Evolutionary conservation across 2,113 vertebrate species (phyloP).

Genomic region (Eublepharis macularius): DNA sequence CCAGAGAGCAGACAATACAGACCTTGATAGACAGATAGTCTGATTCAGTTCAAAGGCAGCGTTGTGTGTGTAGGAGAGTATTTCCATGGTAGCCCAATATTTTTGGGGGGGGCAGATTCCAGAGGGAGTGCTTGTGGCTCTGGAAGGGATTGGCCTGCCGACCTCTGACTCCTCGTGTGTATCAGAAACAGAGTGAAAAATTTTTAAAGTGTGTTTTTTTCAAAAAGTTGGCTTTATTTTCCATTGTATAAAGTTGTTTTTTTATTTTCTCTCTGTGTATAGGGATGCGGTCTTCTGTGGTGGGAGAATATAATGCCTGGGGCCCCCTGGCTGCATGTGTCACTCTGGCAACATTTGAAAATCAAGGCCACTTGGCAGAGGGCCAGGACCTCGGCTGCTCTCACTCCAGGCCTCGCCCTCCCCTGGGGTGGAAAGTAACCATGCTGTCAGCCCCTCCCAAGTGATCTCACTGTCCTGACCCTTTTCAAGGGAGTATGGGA

Average conservation of each 20-base stretch:
- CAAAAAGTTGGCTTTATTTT: neutral
- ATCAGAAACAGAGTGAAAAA: neutral
- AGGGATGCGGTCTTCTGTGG: neutral
- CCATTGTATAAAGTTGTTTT: neutral
- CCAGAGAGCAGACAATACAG: too few relatives aligned
- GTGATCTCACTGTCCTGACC: neutral
- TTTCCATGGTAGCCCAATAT: too few relatives aligned
- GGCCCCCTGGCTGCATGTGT: neutral
- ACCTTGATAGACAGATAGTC: too few relatives aligned
- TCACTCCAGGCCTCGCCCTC: too few relatives aligned
- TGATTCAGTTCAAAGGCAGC: too few relatives aligned
- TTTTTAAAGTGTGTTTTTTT: neutral
- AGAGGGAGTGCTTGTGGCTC: neutral
- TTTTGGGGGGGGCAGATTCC: too few relatives aligned
- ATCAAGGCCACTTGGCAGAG: too few relatives aligned
- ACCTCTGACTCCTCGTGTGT: neutral
- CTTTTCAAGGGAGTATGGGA: neutral
- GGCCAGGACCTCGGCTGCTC: too few relatives aligned
- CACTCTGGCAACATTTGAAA: neutral
- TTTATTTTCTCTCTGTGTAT: neutral
- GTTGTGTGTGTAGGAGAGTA: too few relatives aligned
- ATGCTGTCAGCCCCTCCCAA: neutral
- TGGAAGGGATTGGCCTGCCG: neutral
- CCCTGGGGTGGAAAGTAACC: neutral
- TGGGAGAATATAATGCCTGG: too few relatives aligned